Evolutionary conservation across 2,888 invertebrate species (phyloP).

Genomic region (Podotricha telesiphe): DNA sequence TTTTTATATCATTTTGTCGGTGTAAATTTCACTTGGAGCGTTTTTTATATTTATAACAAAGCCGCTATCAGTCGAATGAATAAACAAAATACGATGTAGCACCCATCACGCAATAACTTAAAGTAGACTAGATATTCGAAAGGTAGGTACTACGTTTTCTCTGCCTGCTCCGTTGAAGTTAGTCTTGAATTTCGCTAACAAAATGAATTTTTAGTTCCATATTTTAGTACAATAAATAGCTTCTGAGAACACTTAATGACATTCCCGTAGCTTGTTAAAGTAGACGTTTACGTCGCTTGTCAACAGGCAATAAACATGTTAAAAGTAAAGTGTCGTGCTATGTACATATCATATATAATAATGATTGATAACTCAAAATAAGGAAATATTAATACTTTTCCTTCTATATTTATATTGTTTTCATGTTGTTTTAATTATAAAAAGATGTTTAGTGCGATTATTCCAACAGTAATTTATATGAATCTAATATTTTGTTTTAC

Average conservation of each 20-base stretch:
- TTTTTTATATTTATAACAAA: too few species aligned
- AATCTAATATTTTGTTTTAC: too few species aligned
- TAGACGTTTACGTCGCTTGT: conserved; percentile 27
- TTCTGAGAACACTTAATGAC: conserved; percentile 18
- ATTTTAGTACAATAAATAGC: not conserved
- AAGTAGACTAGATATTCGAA: too few species aligned
- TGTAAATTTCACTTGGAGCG: too few species aligned
- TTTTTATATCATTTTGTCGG: too few species aligned
- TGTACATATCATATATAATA: conserved; percentile 32
- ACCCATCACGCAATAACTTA: too few species aligned
- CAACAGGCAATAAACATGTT: conserved; percentile 39
- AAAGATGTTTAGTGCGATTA: not conserved
- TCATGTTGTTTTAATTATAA: not conserved
- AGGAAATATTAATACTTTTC: conserved; percentile 1
- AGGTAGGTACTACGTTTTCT: too few species aligned
- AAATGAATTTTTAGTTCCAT: not conserved
- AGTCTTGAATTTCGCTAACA: not conserved
- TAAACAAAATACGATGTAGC: too few species aligned
- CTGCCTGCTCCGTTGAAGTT: not conserved
- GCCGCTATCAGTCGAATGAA: too few species aligned
- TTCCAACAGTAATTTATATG: too few species aligned
- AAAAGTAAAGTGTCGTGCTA: conserved; percentile 29
- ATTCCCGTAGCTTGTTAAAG: conserved; percentile 23
- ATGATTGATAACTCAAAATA: conserved; percentile 13
- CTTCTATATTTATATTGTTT: not conserved